These are phyloP conservation scores for Diabrotica virgifera DNA, from an alignment of 1,140 invertebrate species.

Conservation along the genomic window DNA sequence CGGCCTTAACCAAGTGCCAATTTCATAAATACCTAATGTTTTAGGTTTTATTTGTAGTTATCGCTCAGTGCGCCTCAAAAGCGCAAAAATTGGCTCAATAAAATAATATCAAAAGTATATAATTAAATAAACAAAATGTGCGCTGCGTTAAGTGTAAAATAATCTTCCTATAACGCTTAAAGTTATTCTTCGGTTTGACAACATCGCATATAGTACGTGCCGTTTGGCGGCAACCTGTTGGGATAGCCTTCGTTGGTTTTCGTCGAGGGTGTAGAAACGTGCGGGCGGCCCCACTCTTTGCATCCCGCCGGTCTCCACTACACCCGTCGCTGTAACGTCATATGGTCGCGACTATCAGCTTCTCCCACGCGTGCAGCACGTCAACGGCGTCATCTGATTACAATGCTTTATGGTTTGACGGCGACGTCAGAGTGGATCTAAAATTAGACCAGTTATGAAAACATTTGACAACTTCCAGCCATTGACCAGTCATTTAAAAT, in stretches of 20 bases:
- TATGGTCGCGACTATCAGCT: slow-evolving; percentile 14
- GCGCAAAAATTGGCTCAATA: too few relatives aligned
- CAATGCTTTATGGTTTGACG: slow-evolving; percentile 13
- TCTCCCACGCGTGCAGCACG: slow-evolving; percentile 15
- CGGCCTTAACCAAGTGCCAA: too few relatives aligned
- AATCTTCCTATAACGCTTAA: too few relatives aligned
- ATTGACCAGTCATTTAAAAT: too few relatives aligned
- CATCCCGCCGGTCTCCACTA: neutral
- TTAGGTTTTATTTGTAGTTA: too few relatives aligned
- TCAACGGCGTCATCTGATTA: slow-evolving; percentile 16
- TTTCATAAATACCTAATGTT: too few relatives aligned
- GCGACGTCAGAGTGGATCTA: neutral
- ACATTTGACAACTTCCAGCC: too few relatives aligned
- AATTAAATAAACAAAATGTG: too few relatives aligned
- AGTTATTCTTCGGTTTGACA: neutral
- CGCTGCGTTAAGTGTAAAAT: too few relatives aligned
- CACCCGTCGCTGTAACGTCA: slow-evolving; percentile 1
- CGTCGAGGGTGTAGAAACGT: neutral
- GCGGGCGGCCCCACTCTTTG: neutral
- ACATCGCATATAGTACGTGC: neutral
- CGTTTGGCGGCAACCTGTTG: slow-evolving; percentile 14
- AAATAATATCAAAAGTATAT: too few relatives aligned
- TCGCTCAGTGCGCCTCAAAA: too few relatives aligned
- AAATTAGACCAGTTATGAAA: too few relatives aligned
- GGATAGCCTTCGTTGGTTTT: neutral